These are phyloP conservation scores for Hesperophylax magnus DNA, from an alignment of 1,140 invertebrate genomes.

Conservation along the genomic window DNA sequence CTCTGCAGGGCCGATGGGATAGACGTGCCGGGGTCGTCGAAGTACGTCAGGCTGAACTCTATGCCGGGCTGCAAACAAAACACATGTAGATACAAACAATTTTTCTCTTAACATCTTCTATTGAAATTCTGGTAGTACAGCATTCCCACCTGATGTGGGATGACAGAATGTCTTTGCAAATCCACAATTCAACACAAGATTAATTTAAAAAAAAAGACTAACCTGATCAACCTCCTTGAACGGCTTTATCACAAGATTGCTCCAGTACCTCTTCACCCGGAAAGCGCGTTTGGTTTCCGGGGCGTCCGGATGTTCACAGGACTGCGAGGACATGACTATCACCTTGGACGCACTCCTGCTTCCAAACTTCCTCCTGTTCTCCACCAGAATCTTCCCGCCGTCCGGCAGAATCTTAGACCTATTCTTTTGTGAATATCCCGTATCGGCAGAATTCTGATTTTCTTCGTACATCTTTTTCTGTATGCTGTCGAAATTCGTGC, in stretches of 20 bases:
- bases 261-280: constrained; percentile 87
- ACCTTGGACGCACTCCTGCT: not conserved
- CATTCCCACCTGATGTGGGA: too few species aligned
- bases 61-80: constrained; percentile 70
- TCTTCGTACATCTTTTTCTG: not conserved
- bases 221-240: constrained; percentile 74
- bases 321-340: constrained; percentile 76
- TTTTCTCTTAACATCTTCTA: too few species aligned
- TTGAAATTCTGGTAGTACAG: too few species aligned
- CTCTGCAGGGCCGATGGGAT: constrained; percentile 59
- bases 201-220: not conserved
- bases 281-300: constrained; percentile 73
- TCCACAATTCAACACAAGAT: too few species aligned
- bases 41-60: constrained; percentile 90
- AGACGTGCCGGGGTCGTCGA: constrained; percentile 86
- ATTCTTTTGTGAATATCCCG: not conserved
- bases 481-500: not conserved
- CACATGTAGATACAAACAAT: too few species aligned
- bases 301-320: constrained; percentile 74
- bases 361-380: not conserved
- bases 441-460: not conserved
- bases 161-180: too few species aligned
- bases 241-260: constrained; percentile 88
- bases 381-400: not conserved
- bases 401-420: not conserved